Base-by-base conservation (phyloP, 2,888 invertebrate species). In the Tineola bisselliella region DNA sequence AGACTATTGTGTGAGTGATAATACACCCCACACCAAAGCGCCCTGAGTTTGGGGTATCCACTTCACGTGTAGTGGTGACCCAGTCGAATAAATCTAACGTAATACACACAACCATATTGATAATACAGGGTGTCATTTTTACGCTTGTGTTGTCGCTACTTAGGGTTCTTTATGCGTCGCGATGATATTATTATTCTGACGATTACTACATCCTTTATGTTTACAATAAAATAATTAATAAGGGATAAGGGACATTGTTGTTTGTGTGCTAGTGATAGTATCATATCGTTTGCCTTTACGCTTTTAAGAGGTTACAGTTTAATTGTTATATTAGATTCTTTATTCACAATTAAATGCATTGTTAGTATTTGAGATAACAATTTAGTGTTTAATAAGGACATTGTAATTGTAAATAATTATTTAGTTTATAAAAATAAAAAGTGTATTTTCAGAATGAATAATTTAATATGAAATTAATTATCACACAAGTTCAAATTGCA, bases 171-270 rank as follows among this genome's bases (percentile, higher is more conserved):
- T 84, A 84, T 79, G 77, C 76, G 79, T 75, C 75, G 80, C 80
- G 83, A 79, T 83, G 84, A 84, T 86, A 87, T 87, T 86, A 87
- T 87, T 86, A 87, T 86, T 86, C 83, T 81, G 82, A 80, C 81
- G 81, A 87, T 86, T 86, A 86, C 83, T 82, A 78, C 84, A 81
- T 86, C 87, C 80, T 86, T 86, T 86, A 86, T 83, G 84, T 81
- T 77, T 79, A 83, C 86, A 84, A 87, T 87, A 86, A 87, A 87
- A 86, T 84, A 87, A 87, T 87, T 87, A 87, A 86, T 87, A 87
- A 87, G 84, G 86, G 87, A 84, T 84, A 83, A 77, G 82, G 80
- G 77, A 79, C 79, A 82, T 86, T 84, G 84, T 84, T 71, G 75
- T 67, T 69, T 72, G 75, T 78, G 77, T 76, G 77, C 76, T 77